These are phyloP conservation scores for Tachystola acroxantha DNA, from an alignment of 2,888 invertebrate genomes.

Conservation along the genomic window DNA sequence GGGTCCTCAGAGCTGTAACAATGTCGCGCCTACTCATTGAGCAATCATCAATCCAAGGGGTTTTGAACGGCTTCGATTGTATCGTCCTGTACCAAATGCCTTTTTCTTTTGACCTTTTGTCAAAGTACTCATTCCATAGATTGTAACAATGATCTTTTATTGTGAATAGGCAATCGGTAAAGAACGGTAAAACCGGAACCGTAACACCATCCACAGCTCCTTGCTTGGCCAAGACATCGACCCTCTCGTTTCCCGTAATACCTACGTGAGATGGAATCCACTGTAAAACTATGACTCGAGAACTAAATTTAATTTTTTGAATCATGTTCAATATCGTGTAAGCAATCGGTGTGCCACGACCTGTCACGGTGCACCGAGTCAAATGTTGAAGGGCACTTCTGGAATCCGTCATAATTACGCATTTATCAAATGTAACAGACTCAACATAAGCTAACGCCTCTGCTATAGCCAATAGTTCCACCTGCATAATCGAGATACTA, in stretches of 20 bases:
- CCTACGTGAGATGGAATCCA: not conserved
- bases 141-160: not conserved
- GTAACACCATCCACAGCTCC: too few relatives aligned
- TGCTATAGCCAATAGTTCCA: not conserved
- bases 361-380: not conserved
- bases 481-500: not conserved
- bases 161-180: not conserved
- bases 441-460: not conserved
- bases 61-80: not conserved
- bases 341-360: not conserved
- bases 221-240: too few relatives aligned
- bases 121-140: not conserved
- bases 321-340: not conserved
- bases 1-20: not conserved
- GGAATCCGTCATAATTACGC: not conserved
- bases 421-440: not conserved
- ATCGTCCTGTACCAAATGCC: not conserved
- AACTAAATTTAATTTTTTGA: not conserved
- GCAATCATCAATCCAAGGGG: not conserved
- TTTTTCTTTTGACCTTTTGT: not conserved
- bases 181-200: not conserved
- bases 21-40: not conserved
- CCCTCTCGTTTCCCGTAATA: not conserved
- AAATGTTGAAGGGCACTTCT: not conserved
- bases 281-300: not conserved